Base-by-base conservation (phyloP, 92 coral and sea anemone genomes). In the Phenganax stokvisi region DNA sequence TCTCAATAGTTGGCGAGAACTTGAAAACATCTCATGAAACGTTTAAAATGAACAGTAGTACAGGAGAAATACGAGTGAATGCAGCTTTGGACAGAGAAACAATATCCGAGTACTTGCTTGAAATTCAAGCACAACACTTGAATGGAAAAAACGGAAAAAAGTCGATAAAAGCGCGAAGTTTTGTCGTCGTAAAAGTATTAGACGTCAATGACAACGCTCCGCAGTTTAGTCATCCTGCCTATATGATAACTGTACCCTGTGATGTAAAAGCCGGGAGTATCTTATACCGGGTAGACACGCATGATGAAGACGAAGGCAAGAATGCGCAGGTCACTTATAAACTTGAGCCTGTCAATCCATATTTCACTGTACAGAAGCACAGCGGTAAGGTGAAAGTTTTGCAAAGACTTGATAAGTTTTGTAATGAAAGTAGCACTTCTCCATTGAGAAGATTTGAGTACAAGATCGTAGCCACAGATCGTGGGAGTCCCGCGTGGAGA, bases 1-100 rank as follows among this genome's bases (percentile, higher is more conserved):
- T 90, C 86, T 76, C 86, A n/a, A 87, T 96, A 6, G 83, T 87
- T 52, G 84, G 97, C n/a, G 99, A 92, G 74, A 96, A 96, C 85
- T 90, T 96, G 3, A 66, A 81, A 55, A 89, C 90, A 2, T 25
- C 20, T 6, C 57, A 62, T 65, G 73, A 58, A 51, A 73, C 79
- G 57, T 96, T 96, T 79, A 57, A 85, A 58, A 92, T 96, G 81
- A 89, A 96, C 61, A 68, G 69, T 15, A 60, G 51, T 30, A 86
- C 85, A 51, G 99, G 99, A 12, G 88, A 77, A 51, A 85, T 96
- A 72, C 78, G 81, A 55, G 88, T 92, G 12, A 90, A 73, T 15
- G 89, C 89, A 51, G 28, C 69, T 17, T 85, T 92, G 37, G 92
- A 92, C 85, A 86, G 94, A 56, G 92, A 87, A 51, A 75, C 83